Conservation (phyloP, 2,113 vertebrate species). For the Semicossyphus pulcher region DNA sequence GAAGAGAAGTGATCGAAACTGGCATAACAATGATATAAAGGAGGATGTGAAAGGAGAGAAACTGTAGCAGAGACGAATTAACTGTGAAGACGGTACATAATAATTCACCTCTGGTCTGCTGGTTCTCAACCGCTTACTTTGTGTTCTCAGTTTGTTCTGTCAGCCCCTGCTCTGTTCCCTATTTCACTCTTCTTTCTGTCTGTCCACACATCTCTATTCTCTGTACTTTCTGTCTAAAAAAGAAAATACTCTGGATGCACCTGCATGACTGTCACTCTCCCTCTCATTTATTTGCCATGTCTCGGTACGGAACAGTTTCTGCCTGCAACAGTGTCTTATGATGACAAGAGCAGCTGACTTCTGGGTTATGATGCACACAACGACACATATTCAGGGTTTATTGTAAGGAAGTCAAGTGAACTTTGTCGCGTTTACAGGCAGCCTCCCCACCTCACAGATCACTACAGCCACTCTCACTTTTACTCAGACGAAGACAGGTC, state of each 20-base stretch:
- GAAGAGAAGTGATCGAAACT: conserved; percentile 1
- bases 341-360: neutral
- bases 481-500: conserved; percentile 20
- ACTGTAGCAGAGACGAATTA: conserved; percentile 15
- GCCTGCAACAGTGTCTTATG: conserved; percentile 15
- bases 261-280: conserved; percentile 8
- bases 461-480: neutral
- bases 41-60: neutral
- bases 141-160: conserved; percentile 32
- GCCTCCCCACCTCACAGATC: neutral
- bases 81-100: conserved; percentile 10
- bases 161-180: conserved; percentile 20
- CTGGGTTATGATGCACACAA: neutral
- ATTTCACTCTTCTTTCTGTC: conserved; percentile 28
- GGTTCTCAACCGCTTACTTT: conserved; percentile 16
- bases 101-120: conserved; percentile 21
- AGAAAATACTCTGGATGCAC: conserved; percentile 40
- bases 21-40: neutral
- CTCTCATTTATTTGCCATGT: neutral
- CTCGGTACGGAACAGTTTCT: conserved; percentile 46
- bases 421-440: conserved; percentile 30
- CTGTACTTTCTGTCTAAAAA: conserved; percentile 22
- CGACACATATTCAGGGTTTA: conserved; percentile 1
- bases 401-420: conserved; percentile 19
- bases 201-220: conserved; percentile 9